Evolutionary conservation across 1,140 invertebrate species (phyloP), one percentile per base, ranked within the genome.

Genomic region (Diabrotica virgifera): DNA sequence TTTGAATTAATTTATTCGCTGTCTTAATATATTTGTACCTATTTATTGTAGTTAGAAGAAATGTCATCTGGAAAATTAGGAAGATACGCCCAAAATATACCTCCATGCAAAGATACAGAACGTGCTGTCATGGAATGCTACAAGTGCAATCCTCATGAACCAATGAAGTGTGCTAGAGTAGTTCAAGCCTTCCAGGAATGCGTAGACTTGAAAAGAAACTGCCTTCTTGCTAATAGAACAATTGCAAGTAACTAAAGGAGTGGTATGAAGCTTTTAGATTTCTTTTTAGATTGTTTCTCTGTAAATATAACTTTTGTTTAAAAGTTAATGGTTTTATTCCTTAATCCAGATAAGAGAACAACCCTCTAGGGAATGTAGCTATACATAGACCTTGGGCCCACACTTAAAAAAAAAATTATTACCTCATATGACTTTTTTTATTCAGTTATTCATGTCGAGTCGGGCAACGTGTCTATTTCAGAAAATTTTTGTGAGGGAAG

Each of bases 141-240:
- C 62, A 74, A 69, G 59, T 65, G 70, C 24, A 61, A 79, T 70
- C 66, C 74, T 13, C 70, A 75, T 62, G 72, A 74, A 52, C 71
- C 78, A 24, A 77, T 79, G 75, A 70, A 64, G 24, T 79, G 78
- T 65, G 66, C 76, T 5, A 76, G 77, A 63, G 71, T 77, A 62
- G 78, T 79, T 5, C 72, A 78, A 66, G 76, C 70, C 53, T 79
- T 79, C 69, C 73, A 77, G 64, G 71, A 75, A 60, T 79, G 78
- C 62, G 78, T 79, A 2, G 77, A 79, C 59, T 50, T 65, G 40
- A 70, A 75, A 52, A 66, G 74, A 55, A 50, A 64, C 13, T 69
- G 56, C 38, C 40, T 76, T n/a, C 54, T 76, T 5, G 72, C 68
- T 6, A 70, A 64, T 50, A 64, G 69, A 60, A 24, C 24, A 24